Base-by-base conservation (phyloP, 37 sponge, comb jelly and placozoan genomes). In the Theonella swinhoei region DNA sequence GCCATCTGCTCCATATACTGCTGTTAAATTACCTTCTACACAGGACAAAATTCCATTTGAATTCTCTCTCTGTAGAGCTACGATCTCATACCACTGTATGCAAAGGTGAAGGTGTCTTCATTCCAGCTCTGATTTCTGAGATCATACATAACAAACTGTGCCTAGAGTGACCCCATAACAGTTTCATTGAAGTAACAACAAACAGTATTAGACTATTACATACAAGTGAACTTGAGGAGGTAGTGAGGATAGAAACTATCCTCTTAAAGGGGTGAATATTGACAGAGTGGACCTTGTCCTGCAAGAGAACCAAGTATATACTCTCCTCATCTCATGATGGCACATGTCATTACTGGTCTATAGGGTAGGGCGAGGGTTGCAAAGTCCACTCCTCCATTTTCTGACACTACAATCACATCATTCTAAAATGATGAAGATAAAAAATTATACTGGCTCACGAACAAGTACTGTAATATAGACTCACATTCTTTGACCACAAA, bases 11-110 rank as follows among this genome's bases (percentile, higher is more conserved):
- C 67, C 67, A 58, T 42, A 81, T 70, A 36, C 25, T 23, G 39
- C 58, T 43, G 33, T 35, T 9, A 81, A 58, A 19, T 81, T 42
- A 32, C 70, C 81, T 31, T 67, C 80, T 79, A 35, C 9, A 7
- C 17, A 20, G 30, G 33, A 20, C n/a, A n/a, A n/a, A 17, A 26
- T 20, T 67, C 8, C 8, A 9, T 7, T 11, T 22, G 30, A 32
- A 11, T 30, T 67, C 7, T 72, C 5, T 22, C 39, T 7, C 7
- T 29, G 24, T 5, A 7, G 42, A 32, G 39, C 73, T 76, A 47
- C 54, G 14, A 47, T 47, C 54, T 14, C 14, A 7, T 47, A 36
- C 63, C 54, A 59, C 34, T 68, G 14, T 7, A 68, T 29, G 30
- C 34, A 28, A 68, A 68, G 29, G 34, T 1, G 29, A 31, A 31